These are phyloP conservation scores for Chloropsis cyanopogon DNA, from an alignment of 2,113 vertebrate genomes.

Conservation along the genomic window DNA sequence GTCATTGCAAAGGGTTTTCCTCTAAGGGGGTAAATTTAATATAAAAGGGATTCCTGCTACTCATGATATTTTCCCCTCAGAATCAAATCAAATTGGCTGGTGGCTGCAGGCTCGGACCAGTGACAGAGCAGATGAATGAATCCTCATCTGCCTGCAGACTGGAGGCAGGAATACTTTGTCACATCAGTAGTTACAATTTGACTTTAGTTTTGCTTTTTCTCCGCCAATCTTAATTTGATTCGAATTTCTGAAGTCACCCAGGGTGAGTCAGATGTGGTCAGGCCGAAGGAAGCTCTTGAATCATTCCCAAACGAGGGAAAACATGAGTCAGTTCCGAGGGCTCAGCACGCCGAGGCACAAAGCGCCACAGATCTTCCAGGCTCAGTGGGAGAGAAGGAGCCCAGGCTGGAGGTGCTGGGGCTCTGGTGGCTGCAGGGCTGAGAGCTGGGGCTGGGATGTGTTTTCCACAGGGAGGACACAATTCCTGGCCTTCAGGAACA, in stretches of 20 bases:
- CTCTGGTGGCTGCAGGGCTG: not conserved
- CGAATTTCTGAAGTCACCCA: not conserved
- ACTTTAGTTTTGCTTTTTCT: not conserved
- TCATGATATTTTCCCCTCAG: not conserved
- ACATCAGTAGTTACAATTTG: not conserved
- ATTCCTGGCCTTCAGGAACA: not conserved
- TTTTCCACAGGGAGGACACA: not conserved
- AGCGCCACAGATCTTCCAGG: not conserved
- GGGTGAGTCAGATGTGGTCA: slow-evolving; percentile 26
- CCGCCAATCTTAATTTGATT: not conserved
- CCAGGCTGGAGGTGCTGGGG: not conserved
- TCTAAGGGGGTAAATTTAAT: not conserved
- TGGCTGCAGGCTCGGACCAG: not conserved
- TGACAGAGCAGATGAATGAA: not conserved
- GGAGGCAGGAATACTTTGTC: not conserved
- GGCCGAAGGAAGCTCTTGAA: slow-evolving; percentile 11
- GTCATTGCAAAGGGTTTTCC: not conserved
- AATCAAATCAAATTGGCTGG: not conserved
- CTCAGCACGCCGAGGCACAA: not conserved
- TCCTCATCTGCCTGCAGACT: not conserved
- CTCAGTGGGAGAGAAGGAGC: not conserved
- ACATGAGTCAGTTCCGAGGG: not conserved
- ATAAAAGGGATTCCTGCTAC: not conserved
- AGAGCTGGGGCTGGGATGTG: not conserved
- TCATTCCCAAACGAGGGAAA: not conserved